Percentiles rank a stretch among this genome's conserved stretches.
These are phyloP conservation scores for Drepana falcataria DNA, from an alignment of 2,888 invertebrate genomes.

Conservation along the genomic window DNA sequence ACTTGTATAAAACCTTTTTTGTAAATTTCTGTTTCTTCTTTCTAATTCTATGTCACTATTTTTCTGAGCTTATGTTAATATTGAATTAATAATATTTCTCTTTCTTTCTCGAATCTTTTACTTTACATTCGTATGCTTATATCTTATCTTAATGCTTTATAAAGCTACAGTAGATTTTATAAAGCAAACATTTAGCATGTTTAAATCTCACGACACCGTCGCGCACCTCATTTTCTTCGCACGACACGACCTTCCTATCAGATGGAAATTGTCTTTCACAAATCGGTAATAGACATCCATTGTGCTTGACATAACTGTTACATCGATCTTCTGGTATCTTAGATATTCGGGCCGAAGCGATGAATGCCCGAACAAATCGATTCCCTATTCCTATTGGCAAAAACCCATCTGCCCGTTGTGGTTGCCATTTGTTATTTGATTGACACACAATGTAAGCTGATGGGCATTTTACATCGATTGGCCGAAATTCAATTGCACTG, in stretches of 20 bases:
- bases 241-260: conserved; percentile 21
- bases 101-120: too few relatives aligned
- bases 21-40: too few relatives aligned
- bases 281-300: conserved; percentile 51
- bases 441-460: not conserved
- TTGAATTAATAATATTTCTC: too few relatives aligned
- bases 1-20: not conserved
- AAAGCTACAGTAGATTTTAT: too few relatives aligned
- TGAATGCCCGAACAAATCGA: conserved; percentile 2
- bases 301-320: conserved; percentile 24
- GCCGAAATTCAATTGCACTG: not conserved
- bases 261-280: conserved; percentile 55
- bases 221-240: conserved; percentile 21
- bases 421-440: not conserved
- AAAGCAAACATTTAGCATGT: too few relatives aligned
- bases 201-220: not conserved
- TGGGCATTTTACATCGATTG: not conserved
- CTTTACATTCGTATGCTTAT: too few relatives aligned
- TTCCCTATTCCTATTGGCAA: conserved; percentile 2
- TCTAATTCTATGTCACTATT: too few relatives aligned
- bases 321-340: conserved; percentile 13
- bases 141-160: too few relatives aligned
- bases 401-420: not conserved
- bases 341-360: conserved; percentile 6
- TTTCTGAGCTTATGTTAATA: too few relatives aligned